Evolutionary conservation across 2,113 vertebrate species (phyloP), one percentile per base, ranked within the genome.

Genomic region (Struthio camelus): DNA sequence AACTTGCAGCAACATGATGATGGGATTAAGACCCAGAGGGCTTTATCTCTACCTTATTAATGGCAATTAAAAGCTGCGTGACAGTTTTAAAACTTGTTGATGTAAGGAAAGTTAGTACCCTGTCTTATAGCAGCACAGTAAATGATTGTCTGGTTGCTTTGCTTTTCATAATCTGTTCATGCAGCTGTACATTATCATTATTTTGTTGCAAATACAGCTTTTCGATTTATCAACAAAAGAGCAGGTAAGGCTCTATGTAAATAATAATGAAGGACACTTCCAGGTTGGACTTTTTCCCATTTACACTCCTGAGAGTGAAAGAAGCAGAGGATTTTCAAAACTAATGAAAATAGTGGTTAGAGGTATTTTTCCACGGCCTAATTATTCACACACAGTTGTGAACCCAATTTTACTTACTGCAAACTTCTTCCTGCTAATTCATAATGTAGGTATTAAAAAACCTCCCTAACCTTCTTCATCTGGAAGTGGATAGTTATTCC

Each of bases 11-110:
- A 92, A 90, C 93, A 96, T 0, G 27, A 90, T 95, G 96, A 95
- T 75, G 96, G 93, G 97, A 97, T 96, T 96, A 95, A 96, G 96
- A 95, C 96, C 96, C 50, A 92, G 92, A 96, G 91, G 76, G 91
- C 92, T 97, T 96, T 95, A 96, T 96, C 89, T 96, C 92, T 94
- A 95, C 94, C 86, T 96, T 97, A 96, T 96, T 97, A 97, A 97
- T 93, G 87, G 96, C 95, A 97, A 97, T 97, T 97, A 97, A 97
- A 97, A 97, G 89, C 93, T 94, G 87, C 2, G 3, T 93, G 96
- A 90, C 94, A 90, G 89, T 96, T 97, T 92, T 87, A 90, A 93
- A 94, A 96, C 92, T 97, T 97, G 73, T 96, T 97, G 96, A 94
- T 94, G 82, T 91, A 91, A 97, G 94, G 96, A 89, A 91, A 96